Percentiles rank a stretch among this genome's conserved stretches.
These are phyloP conservation scores for Lindbergichthys nudifrons DNA, from an alignment of 2,797 vertebrate species.

Conservation along the genomic window DNA sequence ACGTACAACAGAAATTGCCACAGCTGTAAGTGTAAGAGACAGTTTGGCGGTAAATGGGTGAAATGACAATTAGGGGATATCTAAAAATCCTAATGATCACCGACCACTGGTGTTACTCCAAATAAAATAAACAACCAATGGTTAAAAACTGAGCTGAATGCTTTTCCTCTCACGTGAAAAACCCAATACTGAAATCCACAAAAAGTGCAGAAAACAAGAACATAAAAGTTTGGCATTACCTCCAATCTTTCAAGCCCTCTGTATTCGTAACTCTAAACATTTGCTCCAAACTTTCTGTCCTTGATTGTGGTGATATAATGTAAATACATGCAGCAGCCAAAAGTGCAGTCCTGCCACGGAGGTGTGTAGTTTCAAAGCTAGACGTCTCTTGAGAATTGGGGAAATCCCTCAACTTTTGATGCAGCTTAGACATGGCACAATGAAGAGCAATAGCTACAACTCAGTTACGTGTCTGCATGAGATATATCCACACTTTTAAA, in stretches of 20 bases:
- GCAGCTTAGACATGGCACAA: constrained; percentile 2
- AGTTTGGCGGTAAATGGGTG: background rate
- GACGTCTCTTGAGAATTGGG: constrained; percentile 11
- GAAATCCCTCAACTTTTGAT: constrained; percentile 33
- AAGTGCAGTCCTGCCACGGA: constrained; percentile 8
- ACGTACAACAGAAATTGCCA: background rate
- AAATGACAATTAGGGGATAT: background rate
- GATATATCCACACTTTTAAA: constrained; percentile 1
- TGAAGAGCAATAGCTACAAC: background rate
- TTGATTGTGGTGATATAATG: constrained; percentile 42
- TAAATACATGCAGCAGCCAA: constrained; percentile 33
- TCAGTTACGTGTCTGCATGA: background rate
- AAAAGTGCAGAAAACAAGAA: background rate
- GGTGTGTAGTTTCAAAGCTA: constrained; percentile 16
- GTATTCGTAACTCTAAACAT: background rate
- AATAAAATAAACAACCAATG: background rate
- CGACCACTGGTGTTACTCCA: background rate
- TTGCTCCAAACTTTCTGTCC: constrained; percentile 8
- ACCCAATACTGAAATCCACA: background rate
- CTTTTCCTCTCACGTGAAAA: background rate
- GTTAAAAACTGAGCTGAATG: no score
- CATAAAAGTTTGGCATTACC: background rate
- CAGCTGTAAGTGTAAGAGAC: background rate
- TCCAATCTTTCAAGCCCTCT: background rate
- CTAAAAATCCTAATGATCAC: background rate